A percentile compares a stretch with the other conserved stretches of the same genome.
Conservation (phyloP, 2,797 vertebrate species). For the Phrynocephalus forsythii region DNA sequence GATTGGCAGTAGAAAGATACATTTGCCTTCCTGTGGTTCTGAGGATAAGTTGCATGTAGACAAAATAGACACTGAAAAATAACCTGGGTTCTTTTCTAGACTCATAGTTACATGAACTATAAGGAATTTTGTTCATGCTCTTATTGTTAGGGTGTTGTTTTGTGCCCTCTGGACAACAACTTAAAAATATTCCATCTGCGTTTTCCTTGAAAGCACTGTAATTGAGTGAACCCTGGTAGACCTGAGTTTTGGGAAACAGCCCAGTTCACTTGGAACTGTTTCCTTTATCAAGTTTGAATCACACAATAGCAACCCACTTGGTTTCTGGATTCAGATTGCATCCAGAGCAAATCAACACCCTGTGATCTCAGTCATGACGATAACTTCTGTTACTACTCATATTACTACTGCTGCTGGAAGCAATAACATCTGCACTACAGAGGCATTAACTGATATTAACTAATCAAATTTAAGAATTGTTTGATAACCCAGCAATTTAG, state of each 20-base stretch:
- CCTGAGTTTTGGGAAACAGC: not conserved
- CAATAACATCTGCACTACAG: not conserved
- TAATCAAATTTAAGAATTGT: not conserved
- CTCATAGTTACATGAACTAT: not conserved
- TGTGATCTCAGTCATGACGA: not conserved
- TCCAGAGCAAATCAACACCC: not conserved
- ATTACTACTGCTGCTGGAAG: no score
- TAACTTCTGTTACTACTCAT: not conserved
- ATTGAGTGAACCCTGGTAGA: not conserved
- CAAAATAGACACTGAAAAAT: not conserved
- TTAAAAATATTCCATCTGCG: not conserved
- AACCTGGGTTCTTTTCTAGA: not conserved
- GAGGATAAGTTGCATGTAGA: not conserved
- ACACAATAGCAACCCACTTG: not conserved
- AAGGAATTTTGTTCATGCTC: not conserved
- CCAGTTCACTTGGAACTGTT: not conserved
- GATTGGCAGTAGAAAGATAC: no score
- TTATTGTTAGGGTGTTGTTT: not conserved
- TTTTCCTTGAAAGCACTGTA: not conserved
- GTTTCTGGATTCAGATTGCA: not conserved
- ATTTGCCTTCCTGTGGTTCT: not conserved
- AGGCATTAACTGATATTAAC: not conserved
- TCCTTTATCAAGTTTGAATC: not conserved
- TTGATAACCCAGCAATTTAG: not conserved
- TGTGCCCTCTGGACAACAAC: not conserved